Conservation (phyloP, 2,797 vertebrate species). For the Rhinichthys osculus region DNA sequence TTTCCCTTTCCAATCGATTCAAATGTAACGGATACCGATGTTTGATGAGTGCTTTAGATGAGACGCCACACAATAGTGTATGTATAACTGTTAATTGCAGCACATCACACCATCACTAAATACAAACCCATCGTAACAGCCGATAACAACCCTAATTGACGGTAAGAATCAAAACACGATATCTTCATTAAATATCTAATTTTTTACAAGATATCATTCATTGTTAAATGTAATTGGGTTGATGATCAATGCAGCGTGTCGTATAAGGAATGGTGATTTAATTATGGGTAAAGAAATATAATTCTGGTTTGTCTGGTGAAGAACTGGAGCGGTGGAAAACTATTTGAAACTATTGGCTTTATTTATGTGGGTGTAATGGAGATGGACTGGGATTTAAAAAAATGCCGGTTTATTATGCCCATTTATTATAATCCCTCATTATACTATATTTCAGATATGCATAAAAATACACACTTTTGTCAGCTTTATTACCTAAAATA, state of each 20-base stretch:
- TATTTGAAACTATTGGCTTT: slow-evolving; percentile 53
- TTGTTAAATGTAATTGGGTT: slow-evolving; percentile 96
- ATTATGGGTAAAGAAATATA: slow-evolving; percentile 48
- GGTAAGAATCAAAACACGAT: slow-evolving; percentile 86
- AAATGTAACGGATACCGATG: background rate
- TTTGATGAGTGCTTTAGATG: background rate
- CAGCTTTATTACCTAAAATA: too few relatives aligned
- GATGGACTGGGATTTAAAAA: too few relatives aligned
- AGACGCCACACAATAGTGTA: background rate
- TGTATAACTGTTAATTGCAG: background rate
- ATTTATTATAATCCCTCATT: too few relatives aligned
- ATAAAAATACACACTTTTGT: too few relatives aligned
- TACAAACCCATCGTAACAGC: slow-evolving; percentile 98
- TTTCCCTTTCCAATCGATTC: background rate
- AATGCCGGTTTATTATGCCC: background rate
- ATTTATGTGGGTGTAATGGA: slow-evolving; percentile 55
- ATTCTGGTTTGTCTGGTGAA: too few relatives aligned
- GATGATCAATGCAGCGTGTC: slow-evolving; percentile 75
- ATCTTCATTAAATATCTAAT: slow-evolving; percentile 99
- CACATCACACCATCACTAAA: slow-evolving; percentile 49
- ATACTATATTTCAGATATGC: too few relatives aligned
- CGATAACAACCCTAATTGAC: slow-evolving; percentile 56
- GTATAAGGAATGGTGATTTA: slow-evolving; percentile 80
- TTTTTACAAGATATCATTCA: slow-evolving; percentile 99
- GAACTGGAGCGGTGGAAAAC: slow-evolving; percentile 64